Conservation (phyloP, 1,140 invertebrate species). For the Camponotus floridanus region DNA sequence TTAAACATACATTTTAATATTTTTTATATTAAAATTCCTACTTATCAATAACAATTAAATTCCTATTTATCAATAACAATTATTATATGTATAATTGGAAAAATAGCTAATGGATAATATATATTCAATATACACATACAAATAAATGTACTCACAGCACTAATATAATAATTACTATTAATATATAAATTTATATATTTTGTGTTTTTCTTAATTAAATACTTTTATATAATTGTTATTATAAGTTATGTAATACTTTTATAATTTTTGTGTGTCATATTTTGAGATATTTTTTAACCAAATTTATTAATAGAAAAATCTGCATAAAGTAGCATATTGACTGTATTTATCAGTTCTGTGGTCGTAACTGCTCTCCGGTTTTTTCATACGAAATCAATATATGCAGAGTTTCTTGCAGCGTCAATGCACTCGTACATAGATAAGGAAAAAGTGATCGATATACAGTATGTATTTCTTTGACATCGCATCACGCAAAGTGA, state of each 20-base stretch:
- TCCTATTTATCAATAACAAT: too few relatives aligned
- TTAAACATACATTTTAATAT: not conserved
- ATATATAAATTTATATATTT: too few relatives aligned
- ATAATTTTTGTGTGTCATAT: not conserved
- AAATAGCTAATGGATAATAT: too few relatives aligned
- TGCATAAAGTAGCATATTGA: not conserved
- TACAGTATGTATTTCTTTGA: slow-evolving; percentile 42
- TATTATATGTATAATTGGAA: too few relatives aligned
- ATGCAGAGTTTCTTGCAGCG: slow-evolving; percentile 31
- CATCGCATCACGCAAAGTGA: slow-evolving; percentile 33
- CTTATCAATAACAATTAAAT: too few relatives aligned
- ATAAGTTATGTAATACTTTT: too few relatives aligned
- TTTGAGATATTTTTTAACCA: too few relatives aligned
- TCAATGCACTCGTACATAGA: slow-evolving; percentile 54
- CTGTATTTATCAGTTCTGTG: slow-evolving; percentile 22
- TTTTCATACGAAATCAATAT: slow-evolving; percentile 56
- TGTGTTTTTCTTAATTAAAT: not conserved
- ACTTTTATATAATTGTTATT: too few relatives aligned
- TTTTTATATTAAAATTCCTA: not conserved
- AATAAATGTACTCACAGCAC: too few relatives aligned
- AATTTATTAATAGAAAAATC: slow-evolving; percentile 1
- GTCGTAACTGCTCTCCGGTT: slow-evolving; percentile 29
- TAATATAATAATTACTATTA: too few relatives aligned
- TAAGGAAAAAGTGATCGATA: slow-evolving; percentile 56
- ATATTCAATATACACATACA: too few relatives aligned